Conservation (phyloP, 2,888 invertebrate genomes). For the Dioctria linearis region DNA sequence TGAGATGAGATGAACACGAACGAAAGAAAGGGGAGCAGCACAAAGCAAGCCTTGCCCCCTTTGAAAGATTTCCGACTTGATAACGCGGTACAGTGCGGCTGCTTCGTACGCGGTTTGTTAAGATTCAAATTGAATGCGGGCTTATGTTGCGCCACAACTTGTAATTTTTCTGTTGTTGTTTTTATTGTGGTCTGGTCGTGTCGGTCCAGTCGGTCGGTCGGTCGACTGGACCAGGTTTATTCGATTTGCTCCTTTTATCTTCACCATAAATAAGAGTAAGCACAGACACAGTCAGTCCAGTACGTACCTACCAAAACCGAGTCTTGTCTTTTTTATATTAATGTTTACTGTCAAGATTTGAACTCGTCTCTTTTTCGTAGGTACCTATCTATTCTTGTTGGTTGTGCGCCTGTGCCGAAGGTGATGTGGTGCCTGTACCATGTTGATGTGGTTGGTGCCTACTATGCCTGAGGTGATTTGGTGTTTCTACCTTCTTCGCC, state of each 20-base stretch:
- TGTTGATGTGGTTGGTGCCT: no score
- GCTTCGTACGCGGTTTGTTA: constrained; percentile 58
- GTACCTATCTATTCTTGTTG: background rate
- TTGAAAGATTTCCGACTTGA: constrained; percentile 71
- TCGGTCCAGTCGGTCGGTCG: background rate
- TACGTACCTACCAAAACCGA: background rate
- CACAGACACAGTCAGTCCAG: background rate
- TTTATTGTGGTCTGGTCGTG: background rate
- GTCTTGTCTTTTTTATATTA: constrained; percentile 44
- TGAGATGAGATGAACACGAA: constrained; percentile 7
- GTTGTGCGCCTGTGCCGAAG: background rate
- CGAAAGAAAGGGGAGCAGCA: constrained; percentile 30
- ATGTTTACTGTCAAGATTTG: constrained; percentile 45
- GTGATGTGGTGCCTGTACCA: no score
- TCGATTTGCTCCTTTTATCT: background rate
- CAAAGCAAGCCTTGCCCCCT: constrained; percentile 60
- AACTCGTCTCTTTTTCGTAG: constrained; percentile 32
- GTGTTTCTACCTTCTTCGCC: constrained; percentile 8
- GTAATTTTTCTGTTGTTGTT: constrained; percentile 29
- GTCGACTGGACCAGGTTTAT: background rate
- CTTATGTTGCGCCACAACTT: constrained; percentile 46
- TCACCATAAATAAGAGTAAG: background rate
- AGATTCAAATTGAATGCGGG: constrained; percentile 47
- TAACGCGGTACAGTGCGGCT: constrained; percentile 63
- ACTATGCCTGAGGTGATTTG: no score